phyloP scores from a whole-genome alignment of 2,888 invertebrate genomes.

The Rhyacophila evoluta region DNA sequence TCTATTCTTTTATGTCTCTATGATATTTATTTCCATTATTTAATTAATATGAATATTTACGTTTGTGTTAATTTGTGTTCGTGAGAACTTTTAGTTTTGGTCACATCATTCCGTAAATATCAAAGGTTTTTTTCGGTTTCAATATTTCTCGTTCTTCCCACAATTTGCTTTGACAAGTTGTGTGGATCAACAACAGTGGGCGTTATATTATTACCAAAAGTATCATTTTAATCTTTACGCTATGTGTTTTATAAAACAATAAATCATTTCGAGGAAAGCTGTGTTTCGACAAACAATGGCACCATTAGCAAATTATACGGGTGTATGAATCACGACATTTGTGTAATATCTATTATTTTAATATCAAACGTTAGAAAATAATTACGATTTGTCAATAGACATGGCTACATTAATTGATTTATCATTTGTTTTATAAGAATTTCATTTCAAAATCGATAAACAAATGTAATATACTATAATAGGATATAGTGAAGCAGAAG shows the following conservation, averaged over 20 bases:
- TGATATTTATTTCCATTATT: too few species aligned
- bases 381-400: too few species aligned
- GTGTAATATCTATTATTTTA: too few species aligned
- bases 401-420: too few species aligned
- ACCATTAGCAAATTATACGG: background rate
- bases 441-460: too few species aligned
- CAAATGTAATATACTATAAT: too few species aligned
- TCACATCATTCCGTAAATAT: background rate
- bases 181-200: constrained; percentile 10
- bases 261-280: constrained; percentile 2
- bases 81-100: background rate
- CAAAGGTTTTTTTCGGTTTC: background rate
- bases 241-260: constrained; percentile 2
- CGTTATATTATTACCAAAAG: constrained; percentile 4
- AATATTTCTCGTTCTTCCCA: constrained; percentile 14
- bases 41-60: too few species aligned
- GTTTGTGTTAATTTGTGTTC: too few species aligned
- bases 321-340: background rate
- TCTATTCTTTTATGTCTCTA: too few species aligned
- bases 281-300: background rate
- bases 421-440: too few species aligned
- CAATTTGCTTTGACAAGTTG: constrained; percentile 20
- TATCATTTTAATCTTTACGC: background rate
- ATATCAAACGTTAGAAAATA: too few species aligned
- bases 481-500: too few species aligned